Base-by-base conservation (phyloP, 2,888 invertebrate species). In the Caradrina kadenii region DNA sequence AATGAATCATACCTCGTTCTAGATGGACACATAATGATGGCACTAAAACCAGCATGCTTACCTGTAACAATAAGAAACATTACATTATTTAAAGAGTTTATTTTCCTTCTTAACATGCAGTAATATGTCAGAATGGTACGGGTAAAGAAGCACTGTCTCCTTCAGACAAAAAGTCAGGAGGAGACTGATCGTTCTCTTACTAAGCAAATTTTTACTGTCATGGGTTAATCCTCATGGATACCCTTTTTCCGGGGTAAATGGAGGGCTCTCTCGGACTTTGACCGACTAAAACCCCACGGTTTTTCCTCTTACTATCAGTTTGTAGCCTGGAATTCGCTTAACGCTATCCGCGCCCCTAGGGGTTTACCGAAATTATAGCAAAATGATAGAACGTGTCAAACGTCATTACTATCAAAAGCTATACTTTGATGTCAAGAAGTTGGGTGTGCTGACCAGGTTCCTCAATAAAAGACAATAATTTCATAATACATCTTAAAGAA, bases 51-150 rank as follows among this genome's bases (percentile, higher is more conserved):
- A 35, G 22, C 11, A 58, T 21, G 39, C 77, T 81, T 78, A 78
- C 78, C 78, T 78, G 73, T 58, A 78, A 78, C 78, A 81, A 71
- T 71, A 48, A 54, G 0, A 42, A 54, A 71, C 4, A 45, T 17
- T 11, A 22, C 0, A 60, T 55, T 48, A 69, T 5, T 49, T 5
- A 61, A 17, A 54, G 22, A 19, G 19, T 19, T 7, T 5, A 45
- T 5, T 45, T 6, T 17, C 4, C 5, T 17, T 5, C 45, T 45
- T 1, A 26, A 4, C 26, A 4, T 26, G 26, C 4, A 26, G 26
- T 26, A 26, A 4, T 26, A 26, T 26, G 26, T 26, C 26, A 26
- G 26, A 26, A 26, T 26, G 26, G 26, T 2, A 4, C 4, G 2
- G 26, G 26, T 26, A 26, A 26, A 26, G 26, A 26, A 26, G 26